phyloP scores from a whole-genome alignment of 2,113 vertebrate genomes.

The Cygnus atratus region DNA sequence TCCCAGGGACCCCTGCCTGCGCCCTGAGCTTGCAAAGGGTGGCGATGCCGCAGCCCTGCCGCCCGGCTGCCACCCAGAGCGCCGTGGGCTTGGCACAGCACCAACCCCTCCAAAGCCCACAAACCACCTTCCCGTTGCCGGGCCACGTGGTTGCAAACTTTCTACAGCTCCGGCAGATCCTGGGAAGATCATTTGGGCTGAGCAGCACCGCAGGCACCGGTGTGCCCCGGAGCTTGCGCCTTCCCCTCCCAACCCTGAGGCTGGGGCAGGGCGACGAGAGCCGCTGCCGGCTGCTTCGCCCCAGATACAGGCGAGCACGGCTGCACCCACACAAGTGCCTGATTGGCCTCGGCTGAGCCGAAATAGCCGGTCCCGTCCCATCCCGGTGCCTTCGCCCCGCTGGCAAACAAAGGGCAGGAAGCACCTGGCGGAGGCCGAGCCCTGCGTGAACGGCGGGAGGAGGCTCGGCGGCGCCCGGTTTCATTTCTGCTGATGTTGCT shows the following conservation, averaged over 20 bases:
- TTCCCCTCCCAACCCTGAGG: not conserved
- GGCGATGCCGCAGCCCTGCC: rapidly evolving
- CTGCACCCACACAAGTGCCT: not conserved
- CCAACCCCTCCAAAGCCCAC: not conserved
- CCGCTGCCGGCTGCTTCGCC: constrained; percentile 17
- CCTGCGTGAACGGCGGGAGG: not conserved
- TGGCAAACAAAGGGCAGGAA: constrained; percentile 63
- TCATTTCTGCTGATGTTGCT: not conserved
- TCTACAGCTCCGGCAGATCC: not conserved
- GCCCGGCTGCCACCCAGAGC: not conserved
- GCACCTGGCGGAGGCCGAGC: constrained; percentile 66
- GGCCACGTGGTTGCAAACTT: not conserved
- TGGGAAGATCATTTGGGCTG: not conserved
- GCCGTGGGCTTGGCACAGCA: not conserved
- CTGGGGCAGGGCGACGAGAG: constrained; percentile 54
- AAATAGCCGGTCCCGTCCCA: not conserved
- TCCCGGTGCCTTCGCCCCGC: not conserved
- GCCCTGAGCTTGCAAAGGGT: rapidly evolving
- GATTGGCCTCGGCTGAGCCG: constrained; percentile 46
- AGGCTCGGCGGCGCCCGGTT: not conserved
- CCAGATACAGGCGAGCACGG: constrained; percentile 41
- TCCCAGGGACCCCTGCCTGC: rapidly evolving
- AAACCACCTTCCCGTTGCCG: not conserved
- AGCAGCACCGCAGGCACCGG: rapidly evolving
- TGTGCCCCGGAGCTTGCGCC: not conserved